Evolutionary conservation across 92 coral and sea anemone genomes (phyloP), one percentile per base, ranked within the genome.

Genomic region (Diadumene lineata): DNA sequence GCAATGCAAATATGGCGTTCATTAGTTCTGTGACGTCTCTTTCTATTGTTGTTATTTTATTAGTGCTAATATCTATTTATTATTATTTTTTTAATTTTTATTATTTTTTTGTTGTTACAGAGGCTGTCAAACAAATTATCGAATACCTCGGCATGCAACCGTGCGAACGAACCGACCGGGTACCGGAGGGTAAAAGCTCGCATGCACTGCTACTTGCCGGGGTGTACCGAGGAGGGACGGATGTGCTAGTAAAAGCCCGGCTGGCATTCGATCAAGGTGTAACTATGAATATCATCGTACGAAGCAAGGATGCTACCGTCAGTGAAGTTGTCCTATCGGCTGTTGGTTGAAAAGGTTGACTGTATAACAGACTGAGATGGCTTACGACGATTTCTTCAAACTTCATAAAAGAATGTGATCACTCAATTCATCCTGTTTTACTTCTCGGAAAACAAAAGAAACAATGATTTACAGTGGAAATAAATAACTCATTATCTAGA

Each of bases 121-220:
- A 94, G 69, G 98, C 98, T 19, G 98, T 94, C 80, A 92, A 92
- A 68, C 98, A 94, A 72, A 94, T 94, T 65, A 89, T 92, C 81
- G 96, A 94, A 77, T 89, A 92, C 79, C 92, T 94, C 38, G 98
- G 98, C 60, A 94, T 94, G 98, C 98, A 94, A 78, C 97, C 98
- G 11, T 92, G 98, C 50, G 98, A 94, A 60, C 90, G 98, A 38
- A 83, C 96, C 55, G 98, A 94, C 83, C 85, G 87, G 77, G 98
- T 94, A 1, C 87, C 93, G 70, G 83, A 93, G 67, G 98, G 94
- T 31, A 92, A 89, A 82, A 91, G 92, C 73, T 88, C 98, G 22
- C 98, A 94, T 70, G 93, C 92, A 28, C 83, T 94, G 50, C 83
- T 94, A 32, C 74, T 94, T 21, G 98, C 98, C 56, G 98, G 98